A percentile compares a stretch with the other conserved stretches of the same genome.
These are phyloP conservation scores for Shinisaurus crocodilurus DNA, from an alignment of 2,113 vertebrate genomes.

Conservation along the genomic window DNA sequence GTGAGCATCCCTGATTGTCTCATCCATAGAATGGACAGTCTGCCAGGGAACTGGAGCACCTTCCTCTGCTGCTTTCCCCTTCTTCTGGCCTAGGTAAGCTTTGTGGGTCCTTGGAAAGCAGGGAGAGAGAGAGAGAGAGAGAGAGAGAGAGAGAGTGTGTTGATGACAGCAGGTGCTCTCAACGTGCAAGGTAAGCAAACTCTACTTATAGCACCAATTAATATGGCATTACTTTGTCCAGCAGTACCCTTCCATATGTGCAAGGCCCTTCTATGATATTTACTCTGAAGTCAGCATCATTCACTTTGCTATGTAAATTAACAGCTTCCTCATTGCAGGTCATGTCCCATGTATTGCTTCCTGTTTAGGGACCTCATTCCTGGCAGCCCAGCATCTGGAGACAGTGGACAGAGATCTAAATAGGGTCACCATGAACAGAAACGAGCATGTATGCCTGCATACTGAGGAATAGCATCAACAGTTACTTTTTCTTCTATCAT, in stretches of 20 bases:
- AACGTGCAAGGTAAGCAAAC: too few species aligned
- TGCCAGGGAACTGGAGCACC: too few species aligned
- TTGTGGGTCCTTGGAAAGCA: too few species aligned
- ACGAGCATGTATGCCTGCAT: neutral
- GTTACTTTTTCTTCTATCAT: neutral
- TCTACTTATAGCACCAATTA: too few species aligned
- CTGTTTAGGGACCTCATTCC: neutral
- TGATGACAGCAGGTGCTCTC: too few species aligned
- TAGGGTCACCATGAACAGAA: neutral
- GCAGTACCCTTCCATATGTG: neutral
- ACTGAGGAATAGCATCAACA: neutral
- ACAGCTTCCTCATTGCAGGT: neutral
- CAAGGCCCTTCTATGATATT: neutral
- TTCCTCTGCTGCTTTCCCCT: too few species aligned
- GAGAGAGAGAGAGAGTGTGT: too few species aligned
- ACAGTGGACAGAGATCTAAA: neutral
- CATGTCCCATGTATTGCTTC: neutral
- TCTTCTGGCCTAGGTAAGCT: too few species aligned
- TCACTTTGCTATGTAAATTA: neutral
- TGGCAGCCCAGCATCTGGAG: neutral
- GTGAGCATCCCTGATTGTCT: too few species aligned
- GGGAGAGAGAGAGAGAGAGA: too few species aligned
- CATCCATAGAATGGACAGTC: too few species aligned
- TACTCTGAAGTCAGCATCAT: neutral
- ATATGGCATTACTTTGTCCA: neutral